A percentile compares a stretch with the other conserved stretches of the same genome.
Evolutionary conservation across 2,888 invertebrate species (phyloP).

Genomic region (Cenopis cana): DNA sequence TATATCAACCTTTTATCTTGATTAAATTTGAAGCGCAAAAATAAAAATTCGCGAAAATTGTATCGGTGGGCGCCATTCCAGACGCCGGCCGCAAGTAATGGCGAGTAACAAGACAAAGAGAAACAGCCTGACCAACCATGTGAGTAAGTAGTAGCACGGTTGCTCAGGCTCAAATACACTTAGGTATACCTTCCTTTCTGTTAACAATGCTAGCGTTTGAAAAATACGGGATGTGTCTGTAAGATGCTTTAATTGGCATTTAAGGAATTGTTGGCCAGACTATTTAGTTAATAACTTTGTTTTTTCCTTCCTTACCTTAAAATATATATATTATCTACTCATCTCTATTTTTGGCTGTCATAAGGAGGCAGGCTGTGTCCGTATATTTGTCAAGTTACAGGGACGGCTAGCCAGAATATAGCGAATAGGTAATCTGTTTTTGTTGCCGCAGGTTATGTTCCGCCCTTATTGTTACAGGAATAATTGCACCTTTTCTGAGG

Average conservation of each 20-base stretch:
- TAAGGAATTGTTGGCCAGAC: too few species aligned
- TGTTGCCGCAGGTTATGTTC: slow-evolving; percentile 63
- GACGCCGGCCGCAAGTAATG: slow-evolving; percentile 48
- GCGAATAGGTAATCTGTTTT: slow-evolving; percentile 57
- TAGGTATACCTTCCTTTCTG: neutral
- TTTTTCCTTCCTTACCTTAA: too few species aligned
- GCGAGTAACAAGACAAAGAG: slow-evolving; percentile 52
- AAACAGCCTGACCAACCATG: neutral
- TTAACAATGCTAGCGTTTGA: too few species aligned
- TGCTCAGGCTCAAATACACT: neutral
- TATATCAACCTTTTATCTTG: neutral
- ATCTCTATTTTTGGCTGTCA: too few species aligned
- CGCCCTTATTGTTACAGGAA: slow-evolving; percentile 55
- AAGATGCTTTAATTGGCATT: too few species aligned
- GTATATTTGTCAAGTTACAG: neutral
- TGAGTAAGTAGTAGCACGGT: too few species aligned
- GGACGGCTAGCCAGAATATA: slow-evolving; percentile 46
- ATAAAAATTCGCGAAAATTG: slow-evolving; percentile 17
- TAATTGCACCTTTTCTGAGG: slow-evolving; percentile 56
- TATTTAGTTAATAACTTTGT: too few species aligned
- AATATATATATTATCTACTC: too few species aligned
- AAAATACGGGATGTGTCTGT: too few species aligned
- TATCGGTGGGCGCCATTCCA: slow-evolving; percentile 16
- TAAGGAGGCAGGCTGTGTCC: neutral
- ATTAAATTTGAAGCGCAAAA: slow-evolving; percentile 29